Evolutionary conservation across 2,113 vertebrate species (phyloP), one percentile per base, ranked within the genome.

Genomic region (Aepyceros melampus): DNA sequence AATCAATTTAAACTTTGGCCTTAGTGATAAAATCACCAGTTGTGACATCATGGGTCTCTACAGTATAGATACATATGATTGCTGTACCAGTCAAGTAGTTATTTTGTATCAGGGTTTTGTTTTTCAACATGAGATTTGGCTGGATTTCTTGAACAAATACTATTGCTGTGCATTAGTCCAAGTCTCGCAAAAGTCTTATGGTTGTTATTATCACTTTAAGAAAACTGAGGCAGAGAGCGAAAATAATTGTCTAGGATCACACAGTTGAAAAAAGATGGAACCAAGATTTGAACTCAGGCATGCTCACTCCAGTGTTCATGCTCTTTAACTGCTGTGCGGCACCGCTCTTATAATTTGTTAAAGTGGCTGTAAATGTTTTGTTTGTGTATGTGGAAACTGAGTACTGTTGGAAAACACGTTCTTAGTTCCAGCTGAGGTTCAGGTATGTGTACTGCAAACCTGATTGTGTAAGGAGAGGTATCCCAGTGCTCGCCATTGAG

Each of bases 1-100:
- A 94, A 79, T 94, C 49, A 79, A 13, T 89, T 94, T 93, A 82
- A 96, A 85, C 78, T 94, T 97, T 96, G 83, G 4, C 55, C 29
- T 92, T 92, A 40, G n/a, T 94, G 49, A 55, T 97, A 91, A 67
- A 78, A 55, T 95, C 56, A 93, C 17, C 49, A n/a, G n/a, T 81
- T 95, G 43, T 94, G 62, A 97, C 27, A 60, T 71, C 9, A 62
- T 40, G 36, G 55, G 4, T 89, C 21, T 86, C 53, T 94, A 25
- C 45, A 82, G 3, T 88, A 27, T 49, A 93, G n/a, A 76, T 7
- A 82, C 7, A 53, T 86, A 56, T 21, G 85, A 53, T 71, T 55
- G 51, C 40, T 82, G 8, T 82, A 62, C 64, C 56, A 45, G 2
- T n/a, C 19, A 76, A 21, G 13, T 33, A 36, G 25, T 79, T 89